Conservation (phyloP, 2,888 invertebrate genomes). For the Leptopilina syphax region DNA sequence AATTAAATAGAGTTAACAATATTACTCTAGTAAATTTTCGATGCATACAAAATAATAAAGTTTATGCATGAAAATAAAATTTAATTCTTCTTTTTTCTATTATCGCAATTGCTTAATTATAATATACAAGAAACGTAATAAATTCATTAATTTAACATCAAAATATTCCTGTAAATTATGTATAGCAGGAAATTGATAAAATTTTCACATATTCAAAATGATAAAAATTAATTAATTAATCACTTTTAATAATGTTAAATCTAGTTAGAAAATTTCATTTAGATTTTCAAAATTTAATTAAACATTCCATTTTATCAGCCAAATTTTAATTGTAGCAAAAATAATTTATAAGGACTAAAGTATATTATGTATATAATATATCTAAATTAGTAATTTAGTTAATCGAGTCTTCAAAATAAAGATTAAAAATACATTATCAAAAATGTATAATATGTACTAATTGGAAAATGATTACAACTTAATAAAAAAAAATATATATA, state of each 20-base stretch:
- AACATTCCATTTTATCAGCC: neutral
- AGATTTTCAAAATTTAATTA: neutral
- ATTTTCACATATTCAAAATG: neutral
- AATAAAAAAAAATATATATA: neutral
- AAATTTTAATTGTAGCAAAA: neutral
- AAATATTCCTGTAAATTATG: neutral
- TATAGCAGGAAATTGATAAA: neutral
- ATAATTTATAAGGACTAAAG: neutral
- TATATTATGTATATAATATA: neutral
- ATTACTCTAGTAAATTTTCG: neutral
- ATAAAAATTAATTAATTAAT: neutral
- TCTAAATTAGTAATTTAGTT: constrained; percentile 1
- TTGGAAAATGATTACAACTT: neutral
- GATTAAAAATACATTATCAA: neutral
- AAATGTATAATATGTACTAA: neutral
- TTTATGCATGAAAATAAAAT: neutral
- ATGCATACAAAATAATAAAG: neutral
- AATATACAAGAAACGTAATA: constrained; percentile 3
- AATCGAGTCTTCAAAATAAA: neutral
- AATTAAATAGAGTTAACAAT: constrained; percentile 21
- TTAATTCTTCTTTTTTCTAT: neutral
- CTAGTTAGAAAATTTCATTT: neutral
- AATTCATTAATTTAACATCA: neutral
- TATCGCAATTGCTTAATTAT: neutral
- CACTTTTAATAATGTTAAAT: neutral